Base-by-base conservation (phyloP, 2,797 vertebrate genomes). In the Threskiornis aethiopicus region DNA sequence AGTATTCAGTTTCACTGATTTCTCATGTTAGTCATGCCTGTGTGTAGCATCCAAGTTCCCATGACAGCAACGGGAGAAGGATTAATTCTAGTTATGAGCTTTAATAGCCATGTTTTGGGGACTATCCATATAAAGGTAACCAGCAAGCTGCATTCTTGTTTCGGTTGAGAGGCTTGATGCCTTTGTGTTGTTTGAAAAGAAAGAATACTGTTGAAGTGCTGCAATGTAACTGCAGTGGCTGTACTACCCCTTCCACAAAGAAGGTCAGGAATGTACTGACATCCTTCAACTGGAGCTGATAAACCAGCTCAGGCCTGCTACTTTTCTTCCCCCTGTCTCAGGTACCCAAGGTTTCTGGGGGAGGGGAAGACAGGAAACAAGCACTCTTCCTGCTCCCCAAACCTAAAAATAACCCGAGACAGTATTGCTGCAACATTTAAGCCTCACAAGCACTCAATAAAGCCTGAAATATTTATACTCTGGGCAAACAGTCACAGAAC, bases 381-480 rank as follows among this genome's bases (percentile, higher is more conserved):
- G 22, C 39, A 77, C 44, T 89, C 61, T 77, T 94, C 71, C 96
- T 95, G 87, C 75, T 91, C 78, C 92, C 70, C 59, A 70, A 75
- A 44, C 58, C 84, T 92, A 87, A 96, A 95, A 94, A 87, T 90
- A 93, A 66, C 42, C 42, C 4, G 33, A 91, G 82, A 72, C 11
- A 33, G 42, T 41, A 83, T 5, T 89, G 31, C 66, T 89, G 35
- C 67, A 94, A 90, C n/a, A 55, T 37, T 72, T 79, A 93, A 87
- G 71, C 42, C 58, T 70, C 58, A 84, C 6, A 55, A 71, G n/a
- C 41, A 77, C 52, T 90, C 78, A 73, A 31, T 55, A 85, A 88
- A 87, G 31, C 29, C 61, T 64, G 67, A 89, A 95, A 73, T 96
- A 96, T 78, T 95, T 96, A 86, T 71, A 77, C 18, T 94, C 46